Conservation (phyloP, 2,113 vertebrate species). For the Phylloscopus whistleri region DNA sequence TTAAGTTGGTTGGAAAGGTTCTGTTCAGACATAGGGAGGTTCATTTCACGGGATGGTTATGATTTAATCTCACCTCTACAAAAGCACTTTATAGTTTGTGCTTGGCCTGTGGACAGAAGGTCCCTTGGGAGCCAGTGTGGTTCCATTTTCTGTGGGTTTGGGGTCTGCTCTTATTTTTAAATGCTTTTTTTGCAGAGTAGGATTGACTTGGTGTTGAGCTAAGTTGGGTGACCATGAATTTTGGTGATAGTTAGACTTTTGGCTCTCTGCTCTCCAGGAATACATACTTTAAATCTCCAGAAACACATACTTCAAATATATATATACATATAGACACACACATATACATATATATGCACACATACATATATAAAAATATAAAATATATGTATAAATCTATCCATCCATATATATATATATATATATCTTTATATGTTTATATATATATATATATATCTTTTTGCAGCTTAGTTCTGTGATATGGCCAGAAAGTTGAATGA, state of each 20-base stretch:
- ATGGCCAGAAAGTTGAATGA: rapidly evolving
- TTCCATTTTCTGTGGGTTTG: background rate
- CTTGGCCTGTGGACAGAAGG: background rate
- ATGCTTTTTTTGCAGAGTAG: background rate
- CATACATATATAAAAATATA: background rate
- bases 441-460: background rate
- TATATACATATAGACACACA: too few species aligned
- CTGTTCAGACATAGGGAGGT: background rate
- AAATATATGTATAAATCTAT: too few species aligned
- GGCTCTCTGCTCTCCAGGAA: background rate
- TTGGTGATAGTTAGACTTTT: background rate
- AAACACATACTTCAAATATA: background rate
- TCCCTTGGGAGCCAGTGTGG: background rate
- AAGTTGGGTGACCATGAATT: background rate
- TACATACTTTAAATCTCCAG: background rate
- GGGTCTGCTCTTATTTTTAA: background rate
- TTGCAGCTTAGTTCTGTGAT: background rate
- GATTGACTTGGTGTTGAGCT: background rate
- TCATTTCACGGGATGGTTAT: background rate
- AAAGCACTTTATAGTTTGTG: background rate
- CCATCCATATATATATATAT: too few species aligned
- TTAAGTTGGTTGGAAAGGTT: background rate
- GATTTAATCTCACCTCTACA: background rate
- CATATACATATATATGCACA: background rate
- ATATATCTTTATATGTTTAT: too few species aligned